phyloP scores from a whole-genome alignment of 2,797 vertebrate species.

The Pangasius macronema region DNA sequence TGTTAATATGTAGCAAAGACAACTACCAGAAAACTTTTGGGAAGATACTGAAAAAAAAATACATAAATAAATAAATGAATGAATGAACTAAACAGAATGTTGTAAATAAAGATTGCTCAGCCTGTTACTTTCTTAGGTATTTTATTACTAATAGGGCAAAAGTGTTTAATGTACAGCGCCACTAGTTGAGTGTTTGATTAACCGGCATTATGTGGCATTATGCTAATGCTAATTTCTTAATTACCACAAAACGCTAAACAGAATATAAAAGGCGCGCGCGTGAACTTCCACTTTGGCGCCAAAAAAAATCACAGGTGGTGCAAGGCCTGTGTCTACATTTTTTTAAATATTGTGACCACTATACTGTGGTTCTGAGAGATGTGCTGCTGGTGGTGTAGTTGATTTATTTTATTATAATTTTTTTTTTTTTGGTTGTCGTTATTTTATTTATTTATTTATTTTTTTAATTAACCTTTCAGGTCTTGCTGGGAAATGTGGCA shows the following conservation, averaged over 20 bases:
- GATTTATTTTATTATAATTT: too few relatives aligned
- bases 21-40: not conserved
- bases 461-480: slow-evolving; percentile 6
- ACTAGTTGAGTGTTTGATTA: not conserved
- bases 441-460: not conserved
- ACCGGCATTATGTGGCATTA: not conserved
- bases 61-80: not conserved
- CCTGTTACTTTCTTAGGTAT: not conserved
- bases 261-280: not conserved
- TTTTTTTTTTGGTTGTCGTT: not conserved
- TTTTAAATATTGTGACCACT: not conserved
- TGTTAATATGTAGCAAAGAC: not conserved
- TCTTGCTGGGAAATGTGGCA: slow-evolving; percentile 59
- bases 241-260: too few relatives aligned
- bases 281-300: not conserved
- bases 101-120: not conserved
- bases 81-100: not conserved
- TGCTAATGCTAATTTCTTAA: not conserved
- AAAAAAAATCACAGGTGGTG: not conserved
- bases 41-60: not conserved
- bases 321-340: not conserved
- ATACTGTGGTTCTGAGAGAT: not conserved
- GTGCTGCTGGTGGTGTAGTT: too few relatives aligned
- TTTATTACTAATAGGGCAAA: not conserved
- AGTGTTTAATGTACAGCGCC: not conserved